Base-by-base conservation (phyloP, 2,797 vertebrate genomes). In the Anabacerthia variegaticeps region DNA sequence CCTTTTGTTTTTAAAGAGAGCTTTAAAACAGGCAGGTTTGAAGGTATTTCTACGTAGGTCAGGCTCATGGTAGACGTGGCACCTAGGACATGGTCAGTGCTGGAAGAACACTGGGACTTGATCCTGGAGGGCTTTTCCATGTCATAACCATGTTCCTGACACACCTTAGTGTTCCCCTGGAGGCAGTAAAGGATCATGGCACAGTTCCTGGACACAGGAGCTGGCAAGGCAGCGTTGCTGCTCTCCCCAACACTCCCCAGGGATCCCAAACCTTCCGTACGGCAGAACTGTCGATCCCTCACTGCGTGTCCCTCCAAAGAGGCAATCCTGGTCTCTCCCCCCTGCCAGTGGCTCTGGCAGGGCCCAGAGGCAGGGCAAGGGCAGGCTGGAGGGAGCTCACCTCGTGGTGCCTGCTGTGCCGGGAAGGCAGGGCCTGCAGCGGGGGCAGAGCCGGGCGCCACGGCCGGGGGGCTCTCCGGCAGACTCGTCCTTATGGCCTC, bases 271-370 rank as follows among this genome's bases (percentile, higher is more conserved):
- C 8, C 58, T n/a, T 52, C 37, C 12, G 12, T 39, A 39, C 12
- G 37, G 37, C 37, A 39, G 37, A 12, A 39, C 12, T 39, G 15
- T 2, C 3, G 26, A 8, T 4, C 2, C 73, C 26, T 18, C 0
- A 5, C 59, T 14, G 34, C 0, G 4, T 1, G 12, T 13, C 49
- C 67, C 44, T 5, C 43, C 1, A 28, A 9, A 43, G 27, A 30
- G 36, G 10, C 19, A 43, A 10, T 4, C 6, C 17, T 1, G 0
- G 1, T 3, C 8, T 2, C 27, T 9, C 34, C 67, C 8, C 6
- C 28, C 0, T 6, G 26, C 1, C 2, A 4, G 18, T 10, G 3
- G 18, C 22, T n/a, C 26, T 9, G 2, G 1, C 9, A 22, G 43
- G 19, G 44, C 14, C 54, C 11, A 51, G 15, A 4, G 24, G 14